phyloP scores from a whole-genome alignment of 2,888 invertebrate genomes.

The Macrosiphum euphorbiae region DNA sequence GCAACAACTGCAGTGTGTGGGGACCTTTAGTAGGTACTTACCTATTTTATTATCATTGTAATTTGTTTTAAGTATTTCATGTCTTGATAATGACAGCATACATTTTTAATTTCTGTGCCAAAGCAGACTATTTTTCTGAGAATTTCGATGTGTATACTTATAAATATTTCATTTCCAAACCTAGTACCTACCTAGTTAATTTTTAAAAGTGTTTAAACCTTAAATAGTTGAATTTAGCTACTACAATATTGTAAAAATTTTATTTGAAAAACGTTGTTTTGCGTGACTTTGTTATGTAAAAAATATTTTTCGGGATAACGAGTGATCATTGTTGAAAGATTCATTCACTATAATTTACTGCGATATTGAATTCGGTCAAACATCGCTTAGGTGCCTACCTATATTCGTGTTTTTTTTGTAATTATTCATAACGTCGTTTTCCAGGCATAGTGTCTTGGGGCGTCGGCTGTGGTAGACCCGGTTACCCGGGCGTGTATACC shows the following conservation, averaged over 20 bases:
- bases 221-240: not conserved
- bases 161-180: not conserved
- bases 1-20: no score
- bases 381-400: not conserved
- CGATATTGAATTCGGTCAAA: not conserved
- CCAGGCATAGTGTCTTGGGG: constrained; percentile 71
- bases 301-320: not conserved
- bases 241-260: not conserved
- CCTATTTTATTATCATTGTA: no score
- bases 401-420: not conserved
- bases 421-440: constrained; percentile 26
- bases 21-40: no score
- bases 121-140: no score
- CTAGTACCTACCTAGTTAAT: not conserved
- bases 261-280: not conserved
- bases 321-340: not conserved
- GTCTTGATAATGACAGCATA: no score
- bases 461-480: constrained; percentile 74
- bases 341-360: not conserved
- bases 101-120: no score
- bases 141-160: no score
- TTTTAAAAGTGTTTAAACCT: not conserved
- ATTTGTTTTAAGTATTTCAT: no score
- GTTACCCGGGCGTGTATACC: constrained; percentile 85
- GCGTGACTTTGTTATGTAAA: not conserved